Conservation (phyloP, 2,888 invertebrate species). For the Hylaea fasciaria region DNA sequence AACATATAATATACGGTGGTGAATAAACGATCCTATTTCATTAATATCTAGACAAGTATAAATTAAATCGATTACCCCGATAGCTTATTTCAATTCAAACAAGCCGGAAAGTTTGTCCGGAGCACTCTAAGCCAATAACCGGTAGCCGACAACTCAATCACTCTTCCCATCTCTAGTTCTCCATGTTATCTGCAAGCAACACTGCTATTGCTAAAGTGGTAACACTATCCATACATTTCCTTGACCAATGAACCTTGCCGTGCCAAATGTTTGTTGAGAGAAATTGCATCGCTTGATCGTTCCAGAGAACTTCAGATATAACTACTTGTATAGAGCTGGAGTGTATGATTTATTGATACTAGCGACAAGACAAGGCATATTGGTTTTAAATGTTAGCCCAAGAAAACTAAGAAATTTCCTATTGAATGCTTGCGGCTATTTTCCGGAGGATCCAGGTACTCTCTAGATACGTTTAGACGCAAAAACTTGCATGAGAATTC, state of each 20-base stretch:
- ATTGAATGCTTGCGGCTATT: no score
- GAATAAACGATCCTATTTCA: no score
- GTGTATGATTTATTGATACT: not conserved
- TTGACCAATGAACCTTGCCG: conserved; percentile 24
- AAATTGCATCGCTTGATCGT: conserved; percentile 12
- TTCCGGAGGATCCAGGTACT: no score
- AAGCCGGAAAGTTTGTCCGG: not conserved
- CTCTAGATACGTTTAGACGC: no score
- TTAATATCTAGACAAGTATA: no score
- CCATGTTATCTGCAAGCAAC: conserved; percentile 16
- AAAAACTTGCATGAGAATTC: no score
- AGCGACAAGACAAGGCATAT: no score
- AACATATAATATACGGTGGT: no score
- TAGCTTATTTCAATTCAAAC: no score
- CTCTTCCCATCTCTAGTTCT: not conserved
- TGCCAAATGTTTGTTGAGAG: conserved; percentile 24
- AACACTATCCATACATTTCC: conserved; percentile 20
- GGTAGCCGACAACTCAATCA: not conserved
- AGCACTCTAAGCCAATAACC: not conserved
- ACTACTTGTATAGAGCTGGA: not conserved
- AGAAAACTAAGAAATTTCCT: no score
- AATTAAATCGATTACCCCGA: no score
- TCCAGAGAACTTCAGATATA: not conserved
- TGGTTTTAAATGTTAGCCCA: no score
- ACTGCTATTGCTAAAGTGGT: conserved; percentile 8